Conservation (phyloP, 2,113 vertebrate species). For the Synchiropus splendidus region DNA sequence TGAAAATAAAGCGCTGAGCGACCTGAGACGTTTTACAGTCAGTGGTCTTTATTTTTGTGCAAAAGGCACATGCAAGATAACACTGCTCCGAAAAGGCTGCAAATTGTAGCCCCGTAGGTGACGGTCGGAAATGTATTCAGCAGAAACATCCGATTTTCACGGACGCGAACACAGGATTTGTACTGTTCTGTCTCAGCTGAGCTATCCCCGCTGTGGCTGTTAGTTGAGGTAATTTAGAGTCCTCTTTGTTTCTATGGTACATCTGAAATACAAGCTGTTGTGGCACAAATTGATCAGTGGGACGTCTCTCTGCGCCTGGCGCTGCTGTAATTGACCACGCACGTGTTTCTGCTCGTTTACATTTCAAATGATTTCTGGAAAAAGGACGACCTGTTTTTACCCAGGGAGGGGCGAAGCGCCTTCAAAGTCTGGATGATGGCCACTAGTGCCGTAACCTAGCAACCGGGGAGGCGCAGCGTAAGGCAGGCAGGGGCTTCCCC, state of each 20-base stretch:
- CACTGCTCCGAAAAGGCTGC: no score
- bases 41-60: no score
- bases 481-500: constrained; percentile 38
- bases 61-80: no score
- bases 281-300: constrained; percentile 38
- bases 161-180: constrained; percentile 13
- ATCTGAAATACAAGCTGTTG: constrained; percentile 32
- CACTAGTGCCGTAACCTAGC: constrained; percentile 68
- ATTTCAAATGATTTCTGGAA: no score
- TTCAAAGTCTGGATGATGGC: constrained; percentile 47
- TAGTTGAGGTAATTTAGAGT: constrained; percentile 34
- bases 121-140: no score
- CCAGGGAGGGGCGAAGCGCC: constrained; percentile 45
- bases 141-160: no score
- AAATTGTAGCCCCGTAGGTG: no score
- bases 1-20: no score
- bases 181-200: constrained; percentile 21
- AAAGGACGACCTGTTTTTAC: constrained; percentile 22
- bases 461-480: constrained; percentile 59
- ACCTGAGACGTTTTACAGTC: no score
- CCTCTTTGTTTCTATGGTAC: constrained; percentile 29
- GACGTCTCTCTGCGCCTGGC: constrained; percentile 27
- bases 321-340: constrained; percentile 46
- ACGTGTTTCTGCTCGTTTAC: constrained; percentile 37
- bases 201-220: constrained; percentile 27